Evolutionary conservation across 2,113 vertebrate genomes (phyloP), one percentile per base, ranked within the genome.

Genomic region (Lanius ludovicianus): DNA sequence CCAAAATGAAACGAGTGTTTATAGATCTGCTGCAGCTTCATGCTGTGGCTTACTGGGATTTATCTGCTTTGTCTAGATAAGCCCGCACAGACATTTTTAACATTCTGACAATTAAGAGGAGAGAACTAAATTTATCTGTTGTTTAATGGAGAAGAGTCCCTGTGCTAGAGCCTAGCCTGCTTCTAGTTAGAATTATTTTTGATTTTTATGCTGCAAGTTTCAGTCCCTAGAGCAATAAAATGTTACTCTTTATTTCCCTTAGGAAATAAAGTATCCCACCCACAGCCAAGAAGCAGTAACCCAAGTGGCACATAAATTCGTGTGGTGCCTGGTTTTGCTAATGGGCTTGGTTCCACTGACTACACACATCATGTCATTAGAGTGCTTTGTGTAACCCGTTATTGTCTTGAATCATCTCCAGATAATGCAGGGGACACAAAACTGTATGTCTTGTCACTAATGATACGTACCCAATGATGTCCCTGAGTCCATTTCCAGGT

Each of bases 291-390:
- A 95, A 95, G 44, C 68, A 71, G 27, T 62, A 92, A 28, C 30
- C 1, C 83, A 96, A 97, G 82, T 46, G 57, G 55, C 64, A 92
- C 77, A 95, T 95, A 96, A 96, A 97, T 97, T 96, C 95, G 67
- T 62, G 92, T 91, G 70, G 79, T 87, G 84, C 37, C 81, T 93
- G 88, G 50, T 90, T 95, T 94, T 91, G 73, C 94, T 98, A 95
- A 98, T 94, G 75, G 90, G 49, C 71, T 95, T 95, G 53, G 80
- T 95, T 97, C 84, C 70, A 67, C 67, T 96, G 82, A 68, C 92
- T 93, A 89, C 87, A 93, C 77, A 82, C 82, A 89, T 96, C 80
- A 69, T 95, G 90, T 89, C 91, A 93, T 97, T 96, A 94, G 81
- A 90, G 84, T 87, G 50, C 74, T 96, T 95, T 94, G 93, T 81